Percentiles rank a stretch among this genome's conserved stretches.
Conservation (phyloP, 2,888 invertebrate genomes). For the Pristionchus fissidentatus region DNA sequence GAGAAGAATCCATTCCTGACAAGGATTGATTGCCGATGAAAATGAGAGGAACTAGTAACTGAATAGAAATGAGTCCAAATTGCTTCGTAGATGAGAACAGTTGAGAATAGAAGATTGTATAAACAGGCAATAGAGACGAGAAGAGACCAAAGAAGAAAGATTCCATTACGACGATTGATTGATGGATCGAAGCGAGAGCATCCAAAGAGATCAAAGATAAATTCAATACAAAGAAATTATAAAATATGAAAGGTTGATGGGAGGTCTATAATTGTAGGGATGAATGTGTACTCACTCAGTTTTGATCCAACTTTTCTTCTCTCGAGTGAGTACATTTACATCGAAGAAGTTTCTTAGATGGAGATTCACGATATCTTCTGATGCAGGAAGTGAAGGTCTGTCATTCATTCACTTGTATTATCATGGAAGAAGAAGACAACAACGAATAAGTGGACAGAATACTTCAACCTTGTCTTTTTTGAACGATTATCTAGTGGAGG, state of each 20-base stretch:
- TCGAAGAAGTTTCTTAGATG: conserved; percentile 1
- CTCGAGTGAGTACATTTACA: too few species aligned
- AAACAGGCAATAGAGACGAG: conserved; percentile 21
- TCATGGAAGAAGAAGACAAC: too few species aligned
- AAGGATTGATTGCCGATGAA: not conserved
- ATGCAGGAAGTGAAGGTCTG: not conserved
- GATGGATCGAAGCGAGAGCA: conserved; percentile 20
- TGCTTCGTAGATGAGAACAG: conserved; percentile 42
- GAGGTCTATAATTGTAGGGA: not conserved
- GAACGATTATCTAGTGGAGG: too few species aligned
- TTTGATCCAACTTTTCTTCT: not conserved
- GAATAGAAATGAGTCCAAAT: conserved; percentile 22
- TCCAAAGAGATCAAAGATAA: not conserved
- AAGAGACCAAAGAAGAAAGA: conserved; percentile 40
- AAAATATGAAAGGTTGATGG: too few species aligned
- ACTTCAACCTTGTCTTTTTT: too few species aligned
- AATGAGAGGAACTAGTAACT: not conserved
- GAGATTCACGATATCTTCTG: not conserved
- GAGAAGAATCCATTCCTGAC: conserved; percentile 24
- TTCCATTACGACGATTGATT: conserved; percentile 33
- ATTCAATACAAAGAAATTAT: too few species aligned
- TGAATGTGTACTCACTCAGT: conserved; percentile 17
- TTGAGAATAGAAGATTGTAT: conserved; percentile 37
- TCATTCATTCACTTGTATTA: too few species aligned
- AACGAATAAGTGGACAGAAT: too few species aligned